Evolutionary conservation across 2,888 invertebrate genomes (phyloP).

Genomic region (Tricholauxania praeusta): DNA sequence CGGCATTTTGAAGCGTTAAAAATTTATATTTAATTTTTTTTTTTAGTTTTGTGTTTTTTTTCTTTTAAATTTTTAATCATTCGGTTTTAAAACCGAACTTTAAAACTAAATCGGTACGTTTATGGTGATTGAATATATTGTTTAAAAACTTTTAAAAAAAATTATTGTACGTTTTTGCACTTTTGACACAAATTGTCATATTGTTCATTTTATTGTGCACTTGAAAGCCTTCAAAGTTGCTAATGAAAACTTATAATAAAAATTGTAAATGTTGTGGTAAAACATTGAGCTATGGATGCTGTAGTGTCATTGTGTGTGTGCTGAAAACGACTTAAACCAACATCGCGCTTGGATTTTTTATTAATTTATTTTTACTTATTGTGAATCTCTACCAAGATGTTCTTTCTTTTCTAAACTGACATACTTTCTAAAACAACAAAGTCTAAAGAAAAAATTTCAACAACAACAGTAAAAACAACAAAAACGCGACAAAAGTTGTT

Average conservation of each 20-base stretch:
- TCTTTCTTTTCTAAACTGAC: constrained; percentile 55
- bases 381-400: constrained; percentile 3
- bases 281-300: constrained; percentile 5
- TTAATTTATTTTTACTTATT: constrained; percentile 15
- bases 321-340: not conserved
- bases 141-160: no score
- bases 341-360: constrained; percentile 14
- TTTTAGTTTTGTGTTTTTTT: not conserved
- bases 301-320: not conserved
- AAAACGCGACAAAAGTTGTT: constrained; percentile 29
- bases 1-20: constrained; percentile 25
- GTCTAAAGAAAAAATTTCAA: constrained; percentile 44
- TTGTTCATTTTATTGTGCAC: no score
- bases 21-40: not conserved
- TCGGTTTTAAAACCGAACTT: not conserved
- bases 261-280: no score
- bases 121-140: not conserved
- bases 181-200: no score
- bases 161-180: no score
- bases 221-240: not conserved
- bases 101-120: not conserved
- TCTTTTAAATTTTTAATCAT: not conserved
- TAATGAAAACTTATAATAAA: not conserved
- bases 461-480: constrained; percentile 26
- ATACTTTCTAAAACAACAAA: constrained; percentile 56